phyloP scores from a whole-genome alignment of 2,797 vertebrate species.

The Sorex maritimensis region DNA sequence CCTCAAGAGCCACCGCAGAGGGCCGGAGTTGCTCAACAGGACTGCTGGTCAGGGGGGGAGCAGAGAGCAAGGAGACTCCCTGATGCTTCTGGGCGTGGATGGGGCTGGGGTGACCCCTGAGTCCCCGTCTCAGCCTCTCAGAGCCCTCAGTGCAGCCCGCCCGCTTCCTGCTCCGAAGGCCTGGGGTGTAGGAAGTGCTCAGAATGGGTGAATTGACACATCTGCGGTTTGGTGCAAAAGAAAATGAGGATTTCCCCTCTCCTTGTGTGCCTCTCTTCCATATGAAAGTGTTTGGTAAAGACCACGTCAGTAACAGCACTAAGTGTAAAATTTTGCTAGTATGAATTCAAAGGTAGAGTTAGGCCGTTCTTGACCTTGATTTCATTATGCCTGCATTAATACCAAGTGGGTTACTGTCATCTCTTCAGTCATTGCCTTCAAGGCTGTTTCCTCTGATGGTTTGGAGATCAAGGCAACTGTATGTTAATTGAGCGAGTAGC shows the following conservation, averaged over 20 bases:
- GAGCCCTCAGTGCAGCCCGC: background rate
- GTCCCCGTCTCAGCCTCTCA: background rate
- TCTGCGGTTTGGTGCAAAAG: constrained; percentile 36
- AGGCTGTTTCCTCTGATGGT: constrained; percentile 28
- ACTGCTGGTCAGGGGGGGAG: background rate
- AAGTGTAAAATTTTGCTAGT: constrained; percentile 23
- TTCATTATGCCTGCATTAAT: constrained; percentile 47
- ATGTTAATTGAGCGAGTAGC: constrained; percentile 63
- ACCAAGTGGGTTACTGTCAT: constrained; percentile 7
- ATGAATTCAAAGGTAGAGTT: background rate
- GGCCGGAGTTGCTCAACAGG: background rate
- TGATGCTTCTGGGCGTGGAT: background rate
- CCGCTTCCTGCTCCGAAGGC: background rate
- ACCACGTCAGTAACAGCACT: constrained; percentile 23
- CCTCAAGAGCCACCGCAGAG: constrained; percentile 46
- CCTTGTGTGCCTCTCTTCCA: constrained; percentile 29
- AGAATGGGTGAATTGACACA: constrained; percentile 12
- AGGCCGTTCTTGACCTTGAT: constrained; percentile 16
- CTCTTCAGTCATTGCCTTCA: constrained; percentile 47
- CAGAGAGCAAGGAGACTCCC: background rate
- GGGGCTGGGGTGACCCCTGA: background rate
- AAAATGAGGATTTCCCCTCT: constrained; percentile 2
- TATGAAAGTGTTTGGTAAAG: constrained; percentile 58
- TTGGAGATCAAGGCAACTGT: constrained; percentile 53
- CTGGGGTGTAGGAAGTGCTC: background rate